Evolutionary conservation across 2,797 vertebrate species (phyloP), one percentile per base, ranked within the genome.

Genomic region (Argentina silus): DNA sequence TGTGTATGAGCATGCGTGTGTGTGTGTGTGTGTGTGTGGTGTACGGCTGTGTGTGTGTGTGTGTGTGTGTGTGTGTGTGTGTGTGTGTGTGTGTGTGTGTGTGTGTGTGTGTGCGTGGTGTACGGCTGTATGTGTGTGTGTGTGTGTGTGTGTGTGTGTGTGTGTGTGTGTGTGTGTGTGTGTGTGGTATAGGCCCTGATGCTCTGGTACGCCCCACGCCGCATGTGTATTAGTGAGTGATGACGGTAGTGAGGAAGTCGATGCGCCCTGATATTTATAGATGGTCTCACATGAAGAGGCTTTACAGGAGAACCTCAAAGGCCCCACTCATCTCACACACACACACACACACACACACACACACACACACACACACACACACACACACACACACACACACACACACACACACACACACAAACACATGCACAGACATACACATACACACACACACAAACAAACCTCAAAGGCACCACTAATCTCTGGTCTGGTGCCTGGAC

Each of bases 381-480:
- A 36, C 27, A 36, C 27, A 36, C 27, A 36, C 27, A 36, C 27
- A 36, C 1, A 36, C 27, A 2, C 50, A 47, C 44, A 50, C 48
- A 50, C 48, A 50, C 48, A 50, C 7, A 7, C 48, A 50, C 2
- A 7, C 48, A 75, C 61, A 36, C 27, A 36, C 27, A 36, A 1
- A 36, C 27, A 36, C 27, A 36, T 4, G 4, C 27, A 36, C 27
- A 36, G 2, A 4, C 27, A 36, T 4, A 36, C 27, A 36, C 27
- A 36, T 4, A 36, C 27, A 36, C 27, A 36, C 27, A 36, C 27
- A 36, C 27, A 36, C 27, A 36, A 36, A 36, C 27, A 2, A 57
- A 47, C 44, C 65, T 66, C 48, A 61, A 60, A 75, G 56, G 21
- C 53, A 73, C 27, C 17, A 57, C 67, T 73, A 76, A 76, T 81